Evolutionary conservation across 2,113 vertebrate species (phyloP).

Genomic region (Peromyscus californicus): DNA sequence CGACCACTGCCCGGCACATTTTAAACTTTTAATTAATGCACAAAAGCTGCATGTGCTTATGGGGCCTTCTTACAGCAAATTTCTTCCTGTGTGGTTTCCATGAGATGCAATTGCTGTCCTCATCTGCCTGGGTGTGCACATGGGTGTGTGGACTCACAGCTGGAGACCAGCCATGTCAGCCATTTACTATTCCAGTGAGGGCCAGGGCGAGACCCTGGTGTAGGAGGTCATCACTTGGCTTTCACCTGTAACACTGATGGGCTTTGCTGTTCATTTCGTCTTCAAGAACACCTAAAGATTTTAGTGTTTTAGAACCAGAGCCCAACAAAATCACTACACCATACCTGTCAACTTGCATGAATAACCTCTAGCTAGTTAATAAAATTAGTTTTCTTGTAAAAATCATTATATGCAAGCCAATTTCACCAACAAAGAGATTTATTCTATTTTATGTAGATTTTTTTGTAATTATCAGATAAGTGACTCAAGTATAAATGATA

Average conservation of each 20-base stretch:
- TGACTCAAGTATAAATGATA: neutral
- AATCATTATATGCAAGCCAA: neutral
- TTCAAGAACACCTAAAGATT: neutral
- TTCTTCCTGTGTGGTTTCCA: neutral
- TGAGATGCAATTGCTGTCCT: neutral
- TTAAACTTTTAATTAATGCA: neutral
- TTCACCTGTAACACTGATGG: too few relatives aligned
- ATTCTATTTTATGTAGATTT: neutral
- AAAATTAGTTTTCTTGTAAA: neutral
- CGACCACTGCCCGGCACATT: too few relatives aligned
- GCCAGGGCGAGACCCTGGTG: rapidly evolving
- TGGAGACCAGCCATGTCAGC: neutral
- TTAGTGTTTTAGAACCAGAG: neutral
- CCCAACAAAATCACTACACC: neutral
- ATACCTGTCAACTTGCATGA: neutral
- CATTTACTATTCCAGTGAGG: too few relatives aligned
- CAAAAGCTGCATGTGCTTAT: too few relatives aligned
- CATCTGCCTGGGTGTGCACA: neutral
- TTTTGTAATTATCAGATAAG: neutral
- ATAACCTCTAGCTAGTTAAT: neutral
- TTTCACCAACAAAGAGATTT: neutral
- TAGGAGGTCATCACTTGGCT: rapidly evolving
- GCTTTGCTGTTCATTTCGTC: neutral
- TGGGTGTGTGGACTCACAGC: rapidly evolving
- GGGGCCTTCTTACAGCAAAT: neutral